These are phyloP conservation scores for Pollachius pollachius DNA, from an alignment of 2,113 vertebrate genomes.

Conservation along the genomic window DNA sequence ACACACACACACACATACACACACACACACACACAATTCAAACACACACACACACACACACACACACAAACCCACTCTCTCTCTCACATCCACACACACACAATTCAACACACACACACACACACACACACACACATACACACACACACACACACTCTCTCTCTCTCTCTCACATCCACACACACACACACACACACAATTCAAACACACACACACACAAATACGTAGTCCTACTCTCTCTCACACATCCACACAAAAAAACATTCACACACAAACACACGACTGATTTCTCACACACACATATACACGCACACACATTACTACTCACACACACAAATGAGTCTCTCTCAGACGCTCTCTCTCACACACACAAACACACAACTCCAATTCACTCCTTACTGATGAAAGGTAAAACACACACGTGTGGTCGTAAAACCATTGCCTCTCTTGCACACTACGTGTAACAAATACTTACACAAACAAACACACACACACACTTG, in stretches of 20 bases:
- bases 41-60: background rate
- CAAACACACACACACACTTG: background rate
- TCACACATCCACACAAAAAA: constrained; percentile 2
- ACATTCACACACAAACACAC: background rate
- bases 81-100: constrained; percentile 3
- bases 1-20: background rate
- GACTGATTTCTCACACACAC: background rate
- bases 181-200: background rate
- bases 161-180: background rate
- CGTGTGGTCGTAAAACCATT: background rate
- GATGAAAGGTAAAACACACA: background rate
- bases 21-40: background rate
- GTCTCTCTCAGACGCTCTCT: too few relatives aligned
- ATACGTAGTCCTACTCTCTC: background rate
- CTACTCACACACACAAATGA: background rate
- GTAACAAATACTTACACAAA: constrained; percentile 5
- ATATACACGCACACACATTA: background rate
- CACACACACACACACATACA: background rate
- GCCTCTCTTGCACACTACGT: background rate
- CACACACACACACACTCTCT: background rate
- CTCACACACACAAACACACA: background rate
- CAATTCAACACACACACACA: background rate
- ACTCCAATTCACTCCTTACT: too few relatives aligned
- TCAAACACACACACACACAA: background rate
- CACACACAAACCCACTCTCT: background rate